Evolutionary conservation across 1,140 invertebrate species (phyloP).

Genomic region (Mizuhopecten yessoensis): DNA sequence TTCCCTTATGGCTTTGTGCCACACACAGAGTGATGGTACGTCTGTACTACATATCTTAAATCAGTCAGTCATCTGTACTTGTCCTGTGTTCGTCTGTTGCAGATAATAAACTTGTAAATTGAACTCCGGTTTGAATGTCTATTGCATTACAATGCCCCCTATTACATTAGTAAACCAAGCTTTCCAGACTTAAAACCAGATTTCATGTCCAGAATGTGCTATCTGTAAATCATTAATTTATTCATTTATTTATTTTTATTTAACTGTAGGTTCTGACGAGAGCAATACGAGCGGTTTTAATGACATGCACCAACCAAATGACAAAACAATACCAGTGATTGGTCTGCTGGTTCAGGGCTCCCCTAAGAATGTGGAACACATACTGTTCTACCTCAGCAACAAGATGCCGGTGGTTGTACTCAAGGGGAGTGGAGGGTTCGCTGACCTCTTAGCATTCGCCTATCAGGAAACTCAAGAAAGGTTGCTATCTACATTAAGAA

Average conservation of each 20-base stretch:
- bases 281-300: constrained; percentile 5
- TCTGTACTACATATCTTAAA: no score
- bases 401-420: constrained; percentile 83
- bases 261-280: constrained; percentile 58
- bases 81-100: no score
- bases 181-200: no score
- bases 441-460: constrained; percentile 83
- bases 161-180: no score
- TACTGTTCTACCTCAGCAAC: constrained; percentile 81
- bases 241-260: not conserved
- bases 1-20: no score
- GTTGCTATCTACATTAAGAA: constrained; percentile 67
- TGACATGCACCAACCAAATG: constrained; percentile 36
- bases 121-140: no score
- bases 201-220: no score
- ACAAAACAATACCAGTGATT: constrained; percentile 79
- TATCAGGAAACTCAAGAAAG: constrained; percentile 82
- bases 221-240: no score
- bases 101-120: no score
- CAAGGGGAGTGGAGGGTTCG: constrained; percentile 82
- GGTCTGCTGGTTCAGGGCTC: constrained; percentile 83
- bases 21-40: no score
- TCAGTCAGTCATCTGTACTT: no score
- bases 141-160: no score
- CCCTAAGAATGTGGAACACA: constrained; percentile 80